phyloP scores from a whole-genome alignment of 2,113 vertebrate genomes.

The Ornithorhynchus anatinus region DNA sequence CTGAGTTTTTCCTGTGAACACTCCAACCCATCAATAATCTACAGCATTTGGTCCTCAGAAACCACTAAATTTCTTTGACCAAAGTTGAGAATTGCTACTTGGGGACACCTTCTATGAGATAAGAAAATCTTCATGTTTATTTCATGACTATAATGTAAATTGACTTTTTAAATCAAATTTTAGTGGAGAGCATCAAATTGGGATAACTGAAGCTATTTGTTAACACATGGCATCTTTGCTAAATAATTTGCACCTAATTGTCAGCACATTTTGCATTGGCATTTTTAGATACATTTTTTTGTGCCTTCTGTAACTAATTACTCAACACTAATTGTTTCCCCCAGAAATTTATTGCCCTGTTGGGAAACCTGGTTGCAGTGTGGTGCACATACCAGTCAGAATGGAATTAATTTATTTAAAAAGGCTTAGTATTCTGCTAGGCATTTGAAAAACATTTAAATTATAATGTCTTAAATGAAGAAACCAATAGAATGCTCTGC shows the following conservation, averaged over 20 bases:
- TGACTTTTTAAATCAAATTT: slow-evolving; percentile 47
- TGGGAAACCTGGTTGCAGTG: slow-evolving; percentile 44
- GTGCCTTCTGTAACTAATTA: slow-evolving; percentile 66
- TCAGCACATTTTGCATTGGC: slow-evolving; percentile 58
- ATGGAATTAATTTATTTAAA: slow-evolving; percentile 45
- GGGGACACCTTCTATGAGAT: no score
- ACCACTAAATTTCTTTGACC: no score
- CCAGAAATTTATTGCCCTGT: slow-evolving; percentile 54
- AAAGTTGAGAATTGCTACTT: no score
- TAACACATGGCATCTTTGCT: slow-evolving; percentile 50
- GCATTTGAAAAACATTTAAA: slow-evolving; percentile 67
- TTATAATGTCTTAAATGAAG: slow-evolving; percentile 59
- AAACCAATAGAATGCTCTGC: slow-evolving; percentile 44
- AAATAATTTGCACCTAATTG: slow-evolving; percentile 65
- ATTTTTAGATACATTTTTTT: slow-evolving; percentile 65
- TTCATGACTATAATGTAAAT: slow-evolving; percentile 17
- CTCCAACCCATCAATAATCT: no score
- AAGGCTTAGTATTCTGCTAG: slow-evolving; percentile 59
- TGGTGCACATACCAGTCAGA: background rate
- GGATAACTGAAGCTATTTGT: slow-evolving; percentile 42
- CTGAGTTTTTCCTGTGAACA: no score
- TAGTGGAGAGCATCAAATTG: slow-evolving; percentile 28
- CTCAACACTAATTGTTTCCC: slow-evolving; percentile 64
- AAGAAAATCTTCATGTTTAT: background rate
- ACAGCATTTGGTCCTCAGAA: no score